Evolutionary conservation across 2,113 vertebrate species (phyloP), one percentile per base, ranked within the genome.

Genomic region (Pongo abelii): DNA sequence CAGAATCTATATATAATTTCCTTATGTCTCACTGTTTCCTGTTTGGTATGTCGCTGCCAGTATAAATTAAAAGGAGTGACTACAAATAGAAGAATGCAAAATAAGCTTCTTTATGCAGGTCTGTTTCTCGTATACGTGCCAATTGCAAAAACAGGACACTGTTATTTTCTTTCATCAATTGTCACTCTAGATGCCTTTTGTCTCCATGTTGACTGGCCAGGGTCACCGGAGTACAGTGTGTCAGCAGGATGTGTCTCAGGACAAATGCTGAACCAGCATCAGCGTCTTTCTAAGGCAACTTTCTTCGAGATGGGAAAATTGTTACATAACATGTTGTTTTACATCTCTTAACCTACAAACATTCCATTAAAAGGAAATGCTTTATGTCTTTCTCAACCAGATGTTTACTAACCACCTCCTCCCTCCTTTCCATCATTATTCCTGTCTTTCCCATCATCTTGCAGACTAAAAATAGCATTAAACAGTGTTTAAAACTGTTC

Each of bases 311-410:
- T 96, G 74, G 50, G 86, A 91, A 67, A 83, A 74, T 78, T 74
- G 46, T 97, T 96, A 70, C 7, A 11, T 96, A 97, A 93, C 12
- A 8, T 70, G 35, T 78, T 52, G 43, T 95, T 97, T 69, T 74
- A 7, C 23, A 85, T 92, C 48, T 96, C 55, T 93, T 90, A 93
- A 85, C 78, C 86, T 94, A 79, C 40, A 92, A 92, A 93, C 3
- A 59, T 50, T 16, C 59, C n/a, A 89, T 89, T 70, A 80, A 96
- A 94, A 83, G 57, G 80, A 90, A 93, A 64, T 25, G 14, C 7
- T 40, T 61, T 40, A 12, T 46, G 50, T 89, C 38, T 77, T 77
- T 84, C n/a, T 94, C 30, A 84, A 38, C 35, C 52, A 61, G 22
- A 22, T 30, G 14, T 35, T 84, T 52, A n/a, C 35, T 57, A 48